Evolutionary conservation across 2,888 invertebrate species (phyloP), one percentile per base, ranked within the genome.

Genomic region (Ormyrus labotus): DNA sequence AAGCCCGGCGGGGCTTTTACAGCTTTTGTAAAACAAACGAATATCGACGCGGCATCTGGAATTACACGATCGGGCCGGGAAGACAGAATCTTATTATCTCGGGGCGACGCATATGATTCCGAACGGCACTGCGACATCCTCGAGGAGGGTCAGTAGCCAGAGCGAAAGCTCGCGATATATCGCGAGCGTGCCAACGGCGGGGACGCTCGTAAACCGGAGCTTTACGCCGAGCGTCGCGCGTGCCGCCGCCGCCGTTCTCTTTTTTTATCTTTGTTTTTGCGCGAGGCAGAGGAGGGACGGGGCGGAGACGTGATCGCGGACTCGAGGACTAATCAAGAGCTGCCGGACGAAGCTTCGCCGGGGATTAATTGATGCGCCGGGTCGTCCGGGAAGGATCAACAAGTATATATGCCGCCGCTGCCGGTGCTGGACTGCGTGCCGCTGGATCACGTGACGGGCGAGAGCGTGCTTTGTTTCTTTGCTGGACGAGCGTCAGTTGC

Each of bases 121-220:
- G 57, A 57, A 2, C 10, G 10, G n/a, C 11, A 0, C 6, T 53
- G 45, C 11, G 13, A 50, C 13, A 19, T 19, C 19, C 19, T 19
- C 19, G 19, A 1, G 11, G 64, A 53, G 48, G 48, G 64, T n/a
- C 10, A 10, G 48, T n/a, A 63, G 45, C 9, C 48, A 1, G 47
- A 64, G 48, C 48, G 64, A 64, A 64, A 64, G 13, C 64, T 50
- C 5, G n/a, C 64, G 67, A 53, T 55, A 67, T 53, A 68, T 68
- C 53, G 67, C 51, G 13, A 6, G 51, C 67, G 53, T 34, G 67
- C 55, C 68, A 68, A 68, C 55, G 53, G 55, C 68, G 8, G 60
- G 60, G 5, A 13, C 51, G 73, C 64, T 73, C 73, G 73, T 73
- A 73, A 73, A 73, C 34, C 48, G 55, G 48, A 34, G 10, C 69